These are phyloP conservation scores for Anser brachyrhynchus DNA, from an alignment of 2,113 vertebrate species.

Conservation along the genomic window DNA sequence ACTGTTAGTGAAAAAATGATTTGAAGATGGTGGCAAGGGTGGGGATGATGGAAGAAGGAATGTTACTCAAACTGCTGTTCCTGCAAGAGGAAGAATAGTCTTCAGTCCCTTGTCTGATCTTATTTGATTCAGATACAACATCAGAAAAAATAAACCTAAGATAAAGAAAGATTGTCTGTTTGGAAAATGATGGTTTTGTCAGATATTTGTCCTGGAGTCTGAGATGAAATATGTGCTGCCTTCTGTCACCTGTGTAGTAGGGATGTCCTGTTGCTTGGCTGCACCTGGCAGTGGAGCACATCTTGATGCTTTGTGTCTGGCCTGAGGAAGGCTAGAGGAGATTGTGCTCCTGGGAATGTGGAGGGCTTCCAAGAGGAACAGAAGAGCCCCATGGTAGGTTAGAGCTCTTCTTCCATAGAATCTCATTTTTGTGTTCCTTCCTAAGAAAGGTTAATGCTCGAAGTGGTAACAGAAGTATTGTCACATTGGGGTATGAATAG, in stretches of 20 bases:
- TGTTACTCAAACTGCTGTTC: background rate
- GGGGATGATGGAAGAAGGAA: background rate
- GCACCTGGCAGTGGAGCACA: background rate
- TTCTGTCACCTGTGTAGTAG: background rate
- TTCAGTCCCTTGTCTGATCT: background rate
- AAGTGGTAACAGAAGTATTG: background rate
- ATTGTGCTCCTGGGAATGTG: background rate
- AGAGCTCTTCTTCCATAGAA: background rate
- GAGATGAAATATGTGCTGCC: accelerated
- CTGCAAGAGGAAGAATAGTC: background rate
- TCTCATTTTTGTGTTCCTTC: background rate
- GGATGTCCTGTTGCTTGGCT: background rate
- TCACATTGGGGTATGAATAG: no score
- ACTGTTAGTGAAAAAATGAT: background rate
- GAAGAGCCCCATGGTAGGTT: background rate
- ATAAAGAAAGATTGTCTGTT: background rate
- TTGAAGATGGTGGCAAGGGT: background rate
- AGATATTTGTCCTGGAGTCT: background rate
- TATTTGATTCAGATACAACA: background rate
- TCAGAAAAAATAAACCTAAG: background rate
- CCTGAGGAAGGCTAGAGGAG: background rate
- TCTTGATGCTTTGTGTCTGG: background rate
- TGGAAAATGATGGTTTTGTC: background rate
- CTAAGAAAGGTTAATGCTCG: background rate
- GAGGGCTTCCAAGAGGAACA: background rate